Evolutionary conservation across 2,797 vertebrate species (phyloP), one percentile per base, ranked within the genome.

Genomic region (Brachymystax lenok): DNA sequence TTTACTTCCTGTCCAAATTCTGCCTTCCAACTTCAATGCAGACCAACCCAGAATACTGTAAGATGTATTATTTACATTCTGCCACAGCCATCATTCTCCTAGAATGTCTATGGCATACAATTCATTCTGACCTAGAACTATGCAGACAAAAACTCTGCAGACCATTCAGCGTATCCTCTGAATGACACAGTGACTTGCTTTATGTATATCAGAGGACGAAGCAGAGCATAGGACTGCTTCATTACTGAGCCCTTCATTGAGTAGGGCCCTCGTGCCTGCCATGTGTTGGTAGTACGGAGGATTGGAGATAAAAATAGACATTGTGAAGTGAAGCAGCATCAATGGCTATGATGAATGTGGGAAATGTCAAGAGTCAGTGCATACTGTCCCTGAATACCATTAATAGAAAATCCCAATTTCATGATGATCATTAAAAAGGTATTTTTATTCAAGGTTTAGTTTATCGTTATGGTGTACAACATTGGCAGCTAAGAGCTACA

Each of bases 1-100:
- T 54, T 59, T 59, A 61, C 56, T 61, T 61, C 56, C 56, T 61
- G 56, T 61, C 16, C 54, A 56, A n/a, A 56, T n/a, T 17, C 54
- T 56, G 54, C 2, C 4, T 19, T 1, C 14, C 4, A 56, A 56
- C 54, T 56, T 5, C 19, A 56, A 59, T 59, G 54, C 5, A 59
- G 54, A n/a, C 54, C 54, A 59, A 59, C 17, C 16, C 54, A 54
- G 16, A 17, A 54, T 4, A 17, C 13, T 54, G 3, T 54, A 12
- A 12, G n/a, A 4, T 24, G 24, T 24, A 24, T 24, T 24, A 61
- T 6, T 21, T 4, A 21, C 4, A 24, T 21, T 61, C 59, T 61
- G 21, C 59, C n/a, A n/a, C 19, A 61, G 59, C 21, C 14, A 17
- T 54, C 52, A 52, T 35, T 35, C 6, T 35, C 19, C 33, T 33